Base-by-base conservation (phyloP, 2,113 vertebrate species). In the Xiphophorus couchianus region DNA sequence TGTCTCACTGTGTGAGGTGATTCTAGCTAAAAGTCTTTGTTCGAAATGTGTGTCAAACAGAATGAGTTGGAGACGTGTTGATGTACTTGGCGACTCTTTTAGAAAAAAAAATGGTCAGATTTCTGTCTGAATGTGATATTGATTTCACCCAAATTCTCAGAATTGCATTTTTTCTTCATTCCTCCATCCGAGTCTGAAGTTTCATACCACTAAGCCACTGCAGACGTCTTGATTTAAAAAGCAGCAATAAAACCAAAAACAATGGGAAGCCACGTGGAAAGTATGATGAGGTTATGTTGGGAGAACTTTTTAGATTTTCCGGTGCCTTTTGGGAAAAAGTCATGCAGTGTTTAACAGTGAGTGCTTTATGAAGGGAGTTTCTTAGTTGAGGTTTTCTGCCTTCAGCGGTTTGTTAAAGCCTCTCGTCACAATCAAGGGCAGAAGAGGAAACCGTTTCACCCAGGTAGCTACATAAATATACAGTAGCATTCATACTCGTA, bases 401-500 rank as follows among this genome's bases (percentile, higher is more conserved):
- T 54, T 79, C 15, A 48, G 51, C 27, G 8, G 25, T 39, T 39
- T 31, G 17, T 61, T 61, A 61, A 61, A 61, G 22, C 3, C 25
- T 6, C 12, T n/a, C 12, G 22, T 35, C 14, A 35, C 22, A 44
- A 27, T 66, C 58, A 81, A 35, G 17, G 68, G 58, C 62, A 3
- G 13, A 29, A 48, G 17, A 64, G 44, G 11, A 48, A 78, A 60
- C 51, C 0, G n/a, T 73, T 69, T 62, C 8, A n/a, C 51, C 51
- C 51, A 58, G 67, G 19, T 71, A 64, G 61, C 58, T 44, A 42
- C 67, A 64, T 37, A 78, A 22, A 79, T 29, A 72, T 62, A 75
- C 64, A 85, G 65, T 67, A 60, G 73, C 64, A 39, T 51, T 66
- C 69, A 54, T 33, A 71, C 58, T 85, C 30, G 42, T 9, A 33